Evolutionary conservation across 2,797 vertebrate species (phyloP).

Genomic region (Eulemur coronatus): DNA sequence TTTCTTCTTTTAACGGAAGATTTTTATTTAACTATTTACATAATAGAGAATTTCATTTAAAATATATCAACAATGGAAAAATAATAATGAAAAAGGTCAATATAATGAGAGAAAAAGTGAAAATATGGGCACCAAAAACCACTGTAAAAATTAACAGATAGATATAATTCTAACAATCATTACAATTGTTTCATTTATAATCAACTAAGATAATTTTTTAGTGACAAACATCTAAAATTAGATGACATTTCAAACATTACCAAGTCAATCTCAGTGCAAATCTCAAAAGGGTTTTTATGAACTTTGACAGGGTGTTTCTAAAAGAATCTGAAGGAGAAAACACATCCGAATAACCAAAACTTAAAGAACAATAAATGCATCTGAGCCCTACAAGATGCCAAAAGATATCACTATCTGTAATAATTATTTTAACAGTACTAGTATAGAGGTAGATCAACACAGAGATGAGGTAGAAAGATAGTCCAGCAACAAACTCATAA

Average conservation of each 20-base stretch:
- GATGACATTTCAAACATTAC: conserved; percentile 6
- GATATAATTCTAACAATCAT: neutral
- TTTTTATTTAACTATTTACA: neutral
- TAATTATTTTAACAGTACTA: neutral
- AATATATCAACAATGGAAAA: neutral
- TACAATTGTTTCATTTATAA: neutral
- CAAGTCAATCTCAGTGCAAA: conserved; percentile 27
- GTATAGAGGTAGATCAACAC: neutral
- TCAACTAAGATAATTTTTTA: conserved; percentile 8
- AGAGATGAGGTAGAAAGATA: neutral
- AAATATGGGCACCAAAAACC: neutral
- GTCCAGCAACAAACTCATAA: neutral
- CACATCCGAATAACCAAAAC: conserved; percentile 27
- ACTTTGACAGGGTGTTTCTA: conserved; percentile 38
- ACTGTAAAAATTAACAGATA: neutral
- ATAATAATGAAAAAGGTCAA: neutral
- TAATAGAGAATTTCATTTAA: neutral
- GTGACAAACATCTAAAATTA: conserved; percentile 22
- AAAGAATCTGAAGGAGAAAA: conserved; percentile 51
- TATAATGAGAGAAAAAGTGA: conserved; percentile 13
- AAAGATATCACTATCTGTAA: neutral
- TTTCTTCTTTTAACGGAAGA: neutral
- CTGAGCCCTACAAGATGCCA: neutral
- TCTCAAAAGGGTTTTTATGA: conserved; percentile 11
- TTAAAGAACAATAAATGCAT: conserved; percentile 23